Conservation (phyloP, 2,113 vertebrate species). For the Hoplias malabaricus region DNA sequence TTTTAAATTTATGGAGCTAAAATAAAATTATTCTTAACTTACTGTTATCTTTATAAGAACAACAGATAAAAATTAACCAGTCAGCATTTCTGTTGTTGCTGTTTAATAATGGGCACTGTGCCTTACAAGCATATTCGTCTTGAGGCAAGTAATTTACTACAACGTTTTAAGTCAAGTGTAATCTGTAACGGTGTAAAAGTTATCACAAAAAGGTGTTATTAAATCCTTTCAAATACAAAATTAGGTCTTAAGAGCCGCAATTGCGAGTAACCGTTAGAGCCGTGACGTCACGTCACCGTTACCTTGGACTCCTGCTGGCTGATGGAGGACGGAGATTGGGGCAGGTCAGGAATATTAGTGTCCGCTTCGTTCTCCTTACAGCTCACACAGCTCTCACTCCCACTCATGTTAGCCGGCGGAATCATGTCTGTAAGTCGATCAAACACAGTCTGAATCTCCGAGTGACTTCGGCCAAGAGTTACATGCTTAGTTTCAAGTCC, state of each 20-base stretch:
- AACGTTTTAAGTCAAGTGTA: too few species aligned
- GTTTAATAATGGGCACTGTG: too few species aligned
- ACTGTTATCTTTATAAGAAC: too few species aligned
- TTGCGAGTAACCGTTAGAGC: background rate
- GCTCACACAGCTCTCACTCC: conserved; percentile 68
- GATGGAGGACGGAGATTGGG: conserved; percentile 66
- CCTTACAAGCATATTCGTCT: too few species aligned
- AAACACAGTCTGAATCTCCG: background rate
- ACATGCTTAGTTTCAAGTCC: conserved; percentile 22
- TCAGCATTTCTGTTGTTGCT: too few species aligned
- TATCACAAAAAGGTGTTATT: too few species aligned
- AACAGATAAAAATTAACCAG: too few species aligned
- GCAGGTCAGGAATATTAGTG: conserved; percentile 60
- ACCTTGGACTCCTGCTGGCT: conserved; percentile 77
- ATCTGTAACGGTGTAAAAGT: too few species aligned
- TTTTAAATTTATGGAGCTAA: too few species aligned
- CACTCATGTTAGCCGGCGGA: conserved; percentile 67
- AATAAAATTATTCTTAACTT: too few species aligned
- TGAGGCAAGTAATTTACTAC: too few species aligned
- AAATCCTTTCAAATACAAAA: background rate
- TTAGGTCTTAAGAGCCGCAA: background rate
- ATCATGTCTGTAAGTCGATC: conserved; percentile 63
- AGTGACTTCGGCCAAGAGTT: background rate
- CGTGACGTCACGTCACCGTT: too few species aligned
- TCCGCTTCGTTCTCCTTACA: conserved; percentile 67